phyloP scores from a whole-genome alignment of 2,113 vertebrate species.

The Pampusana beccarii region DNA sequence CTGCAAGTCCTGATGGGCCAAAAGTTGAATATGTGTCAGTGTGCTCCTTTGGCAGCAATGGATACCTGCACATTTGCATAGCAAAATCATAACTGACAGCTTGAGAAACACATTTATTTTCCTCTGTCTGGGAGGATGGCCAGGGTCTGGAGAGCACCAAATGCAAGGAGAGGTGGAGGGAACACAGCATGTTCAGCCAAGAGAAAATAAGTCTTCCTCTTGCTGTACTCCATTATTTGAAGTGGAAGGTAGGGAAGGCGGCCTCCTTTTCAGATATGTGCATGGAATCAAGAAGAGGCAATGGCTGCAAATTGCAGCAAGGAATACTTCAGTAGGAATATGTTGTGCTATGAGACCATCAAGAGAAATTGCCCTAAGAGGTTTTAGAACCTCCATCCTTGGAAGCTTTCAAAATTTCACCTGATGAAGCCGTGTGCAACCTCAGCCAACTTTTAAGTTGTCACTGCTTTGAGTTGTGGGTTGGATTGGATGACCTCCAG shows the following conservation, averaged over 20 bases:
- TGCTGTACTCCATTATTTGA: not conserved
- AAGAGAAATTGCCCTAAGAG: not conserved
- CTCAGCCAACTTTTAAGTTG: not conserved
- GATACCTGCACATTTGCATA: not conserved
- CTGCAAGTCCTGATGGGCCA: not conserved
- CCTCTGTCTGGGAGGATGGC: not conserved
- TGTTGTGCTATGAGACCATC: not conserved
- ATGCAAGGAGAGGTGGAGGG: not conserved
- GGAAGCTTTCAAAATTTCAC: not conserved
- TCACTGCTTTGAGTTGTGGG: not conserved
- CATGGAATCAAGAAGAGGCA: not conserved
- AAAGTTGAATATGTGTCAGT: not conserved
- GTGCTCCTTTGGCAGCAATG: not conserved
- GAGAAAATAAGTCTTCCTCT: not conserved
- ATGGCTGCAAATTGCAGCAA: not conserved
- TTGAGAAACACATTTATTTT: not conserved
- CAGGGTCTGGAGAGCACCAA: not conserved
- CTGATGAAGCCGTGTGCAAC: fast-evolving
- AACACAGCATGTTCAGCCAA: not conserved
- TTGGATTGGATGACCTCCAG: not conserved
- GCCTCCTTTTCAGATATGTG: not conserved
- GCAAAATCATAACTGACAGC: not conserved
- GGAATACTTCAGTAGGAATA: not conserved
- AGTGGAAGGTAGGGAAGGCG: not conserved
- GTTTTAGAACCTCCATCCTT: not conserved